Evolutionary conservation across 2,797 vertebrate genomes (phyloP), one percentile per base, ranked within the genome.

Genomic region (Remorina albescens): DNA sequence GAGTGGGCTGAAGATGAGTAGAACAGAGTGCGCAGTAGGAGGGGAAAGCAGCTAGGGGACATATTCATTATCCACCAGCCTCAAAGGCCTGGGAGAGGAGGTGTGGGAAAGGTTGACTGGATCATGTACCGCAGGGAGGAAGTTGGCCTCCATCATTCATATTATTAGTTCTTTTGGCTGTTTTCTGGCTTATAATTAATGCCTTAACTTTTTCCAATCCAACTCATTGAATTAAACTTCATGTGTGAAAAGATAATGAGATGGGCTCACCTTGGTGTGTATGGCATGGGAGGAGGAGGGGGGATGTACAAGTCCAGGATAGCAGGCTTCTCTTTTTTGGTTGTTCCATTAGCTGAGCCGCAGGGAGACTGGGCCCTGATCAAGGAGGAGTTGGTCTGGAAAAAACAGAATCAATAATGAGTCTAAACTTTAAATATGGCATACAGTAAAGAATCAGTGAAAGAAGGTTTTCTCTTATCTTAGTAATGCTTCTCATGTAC

Each of bases 251-350:
- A 56, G 30, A 9, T 18, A 12, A 55, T 18, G 18, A 72, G 71
- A 68, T 36, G 19, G 9, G 80, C 95, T 59, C 92, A 98, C 97
- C 97, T 93, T 67, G 97, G 97, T 2, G 95, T 95, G 91, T 98
- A 98, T 0, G 97, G 97, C 56, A 97, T 78, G 12, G 92, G 87
- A 32, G 97, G 97, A 0, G 97, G 97, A 58, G 97, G 97, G 8
- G 97, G 97, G 62, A 98, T 98, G 81, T 96, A 97, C 30, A 98
- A 93, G 69, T 98, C 95, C 84, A 96, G 68, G 92, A 98, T 96
- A n/a, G 97, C 96, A 0, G 96, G 95, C 83, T 98, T 98, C 90
- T 98, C 96, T 77, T 96, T 98, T 92, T 95, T 98, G 91, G 96
- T 88, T 0, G 96, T 96, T 53, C 93, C 82, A 39, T 97, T 96